Evolutionary conservation across 2,888 invertebrate genomes (phyloP), one percentile per base, ranked within the genome.

Genomic region (Entomobrya multifasciata): DNA sequence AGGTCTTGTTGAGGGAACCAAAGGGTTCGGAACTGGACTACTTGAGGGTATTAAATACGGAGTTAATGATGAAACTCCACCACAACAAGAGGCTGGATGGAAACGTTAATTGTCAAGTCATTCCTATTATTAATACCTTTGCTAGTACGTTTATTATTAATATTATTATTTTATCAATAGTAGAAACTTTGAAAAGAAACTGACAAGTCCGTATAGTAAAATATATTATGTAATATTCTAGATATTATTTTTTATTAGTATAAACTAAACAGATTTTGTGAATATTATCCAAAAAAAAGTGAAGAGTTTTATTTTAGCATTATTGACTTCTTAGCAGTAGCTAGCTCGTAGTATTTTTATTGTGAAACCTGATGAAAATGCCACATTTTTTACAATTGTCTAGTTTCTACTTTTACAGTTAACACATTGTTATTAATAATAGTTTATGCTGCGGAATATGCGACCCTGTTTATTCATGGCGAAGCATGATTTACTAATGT

Each of bases 11-110:
- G 91, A 91, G 65, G 91, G 91, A 47, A 90, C 91, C 27, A 91
- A 91, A 76, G 91, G 91, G 25, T 91, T 91, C 87, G 89, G 90
- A 44, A 91, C 90, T 62, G 91, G 91, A 57, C 88, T 91, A 44
- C 79, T 91, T 22, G 90, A 91, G 72, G 91, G 91, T 52, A 90
- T 91, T 81, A 90, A 91, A 57, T 90, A 90, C 70, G 91, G 91
- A 74, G 91, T 91, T 82, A 91, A 91, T 65, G 91, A 91, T 82
- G 91, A 91, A 80, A 72, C 89, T 15, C 91, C 91, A 22, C 90
- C 90, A 82, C 87, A 88, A 55, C 88, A 88, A 67, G 90, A 90
- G 49, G 79, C 88, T 76, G 87, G 89, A 52, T 88, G 88, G 88
- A 88, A 88, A 76, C 86, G 86, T 80, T 88, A 88, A 83, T 17